Evolutionary conservation across 2,113 vertebrate genomes (phyloP), one percentile per base, ranked within the genome.

Genomic region (Ancistrus triradiatus): DNA sequence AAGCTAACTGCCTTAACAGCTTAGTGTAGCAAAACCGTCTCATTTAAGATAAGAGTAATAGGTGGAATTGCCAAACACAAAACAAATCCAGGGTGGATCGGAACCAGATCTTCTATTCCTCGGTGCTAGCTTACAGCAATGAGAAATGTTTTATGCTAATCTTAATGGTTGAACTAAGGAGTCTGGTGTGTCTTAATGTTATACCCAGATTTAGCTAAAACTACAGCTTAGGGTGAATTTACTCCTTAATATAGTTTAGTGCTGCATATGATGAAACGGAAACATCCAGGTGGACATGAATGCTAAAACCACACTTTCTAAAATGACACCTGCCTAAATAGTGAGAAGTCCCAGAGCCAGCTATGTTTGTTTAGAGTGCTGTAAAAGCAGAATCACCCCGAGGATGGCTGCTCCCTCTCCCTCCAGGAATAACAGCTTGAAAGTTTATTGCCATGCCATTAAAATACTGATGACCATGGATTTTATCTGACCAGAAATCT

Each of bases 251-350:
- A 35, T 55, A 38, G n/a, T 27, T n/a, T 9, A 25, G 0, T 19
- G 10, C 4, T 17, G n/a, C 18, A 18, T 33, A 24, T 27, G 2
- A 13, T 24, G 3, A 1, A 8, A 46, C 11, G 17, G 18, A 65
- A 27, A 19, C n/a, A n/a, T n/a, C n/a, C n/a, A n/a, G n/a, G n/a
- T n/a, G 60, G 61, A 42, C 22, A 6, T 63, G 80, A 72, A 85
- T 78, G 79, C 72, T 67, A 66, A 74, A 81, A 83, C 74, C 81
- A 82, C 71, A 53, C 76, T 79, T 79, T 78, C 74, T 64, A 72
- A 64, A 57, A 9, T 14, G 7, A 38, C 57, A 51, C 60, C 65
- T 77, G 68, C 56, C 66, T 71, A 72, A 72, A 74, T 33, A 74
- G 27, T 51, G 38, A 50, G 21, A 3, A 18, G 7, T 10, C 33